Evolutionary conservation across 1,140 invertebrate genomes (phyloP).

Genomic region (Drosophila arizonae): DNA sequence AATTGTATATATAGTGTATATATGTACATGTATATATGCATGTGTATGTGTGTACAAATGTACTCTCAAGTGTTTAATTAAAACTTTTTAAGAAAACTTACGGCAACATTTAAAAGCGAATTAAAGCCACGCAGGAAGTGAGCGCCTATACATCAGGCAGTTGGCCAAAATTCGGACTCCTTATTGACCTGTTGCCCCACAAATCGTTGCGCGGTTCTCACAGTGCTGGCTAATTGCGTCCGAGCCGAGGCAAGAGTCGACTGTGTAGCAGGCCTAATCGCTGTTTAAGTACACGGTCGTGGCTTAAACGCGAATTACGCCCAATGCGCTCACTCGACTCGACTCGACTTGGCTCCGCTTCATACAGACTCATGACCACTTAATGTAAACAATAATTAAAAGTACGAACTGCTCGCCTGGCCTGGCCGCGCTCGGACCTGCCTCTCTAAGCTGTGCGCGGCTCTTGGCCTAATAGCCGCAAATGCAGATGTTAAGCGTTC

Average conservation of each 20-base stretch:
- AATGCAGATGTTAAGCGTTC: constrained; percentile 59
- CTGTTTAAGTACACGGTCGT: constrained; percentile 75
- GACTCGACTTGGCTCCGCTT: constrained; percentile 28
- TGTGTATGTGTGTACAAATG: not conserved
- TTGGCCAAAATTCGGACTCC: constrained; percentile 28
- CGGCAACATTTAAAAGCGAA: constrained; percentile 65
- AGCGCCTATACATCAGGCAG: constrained; percentile 10
- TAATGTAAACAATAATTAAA: constrained; percentile 82
- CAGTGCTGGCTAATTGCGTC: constrained; percentile 63
- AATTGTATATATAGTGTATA: constrained; percentile 21
- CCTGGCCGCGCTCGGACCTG: constrained; percentile 7
- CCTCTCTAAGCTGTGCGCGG: constrained; percentile 27
- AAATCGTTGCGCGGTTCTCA: constrained; percentile 61
- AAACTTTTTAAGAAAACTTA: constrained; percentile 53
- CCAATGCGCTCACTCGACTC: constrained; percentile 56
- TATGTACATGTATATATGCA: constrained; percentile 1
- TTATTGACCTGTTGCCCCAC: constrained; percentile 71
- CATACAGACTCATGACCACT: constrained; percentile 74
- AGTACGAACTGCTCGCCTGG: constrained; percentile 40
- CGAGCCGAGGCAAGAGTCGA: not conserved
- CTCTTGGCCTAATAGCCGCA: constrained; percentile 74
- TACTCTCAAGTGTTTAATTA: constrained; percentile 63
- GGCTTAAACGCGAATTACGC: constrained; percentile 78
- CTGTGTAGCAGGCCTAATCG: constrained; percentile 59
- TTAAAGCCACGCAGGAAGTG: constrained; percentile 66